phyloP scores from a whole-genome alignment of 2,888 invertebrate genomes.

The Pseudococcus longispinus region DNA sequence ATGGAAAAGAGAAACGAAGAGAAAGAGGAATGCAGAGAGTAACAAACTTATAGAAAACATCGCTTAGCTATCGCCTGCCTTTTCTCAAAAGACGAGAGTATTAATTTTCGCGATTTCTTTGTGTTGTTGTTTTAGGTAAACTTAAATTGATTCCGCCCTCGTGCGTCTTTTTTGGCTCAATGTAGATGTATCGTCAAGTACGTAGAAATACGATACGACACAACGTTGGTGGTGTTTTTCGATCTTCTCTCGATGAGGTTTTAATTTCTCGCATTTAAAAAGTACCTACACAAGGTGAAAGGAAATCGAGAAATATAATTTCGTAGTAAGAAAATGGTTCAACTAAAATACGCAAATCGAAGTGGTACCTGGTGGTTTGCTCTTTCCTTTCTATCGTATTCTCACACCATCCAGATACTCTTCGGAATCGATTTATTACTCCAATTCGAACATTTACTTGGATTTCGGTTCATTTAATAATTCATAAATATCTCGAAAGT shows the following conservation, averaged over 20 bases:
- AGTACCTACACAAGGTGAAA: background rate
- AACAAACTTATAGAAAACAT: slow-evolving; percentile 4
- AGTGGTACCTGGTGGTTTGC: background rate
- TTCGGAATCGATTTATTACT: background rate
- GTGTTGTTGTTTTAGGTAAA: slow-evolving; percentile 4
- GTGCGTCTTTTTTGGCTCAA: background rate
- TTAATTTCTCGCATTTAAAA: background rate
- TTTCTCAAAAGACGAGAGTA: background rate
- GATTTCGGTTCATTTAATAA: background rate
- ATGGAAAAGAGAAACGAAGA: background rate
- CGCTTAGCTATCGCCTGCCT: background rate
- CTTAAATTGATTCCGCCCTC: background rate
- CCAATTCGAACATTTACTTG: background rate
- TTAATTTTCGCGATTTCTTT: slow-evolving; percentile 20
- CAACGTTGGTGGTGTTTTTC: background rate
- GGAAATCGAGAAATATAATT: background rate
- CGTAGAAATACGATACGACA: background rate
- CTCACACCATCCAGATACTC: background rate
- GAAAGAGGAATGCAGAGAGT: background rate
- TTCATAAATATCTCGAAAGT: background rate
- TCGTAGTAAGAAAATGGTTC: background rate
- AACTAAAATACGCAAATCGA: background rate
- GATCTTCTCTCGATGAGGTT: background rate
- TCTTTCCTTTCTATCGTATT: background rate
- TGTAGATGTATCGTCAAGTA: background rate